Conservation (phyloP, 2,888 invertebrate species). For the Trissolcus japonicus region DNA sequence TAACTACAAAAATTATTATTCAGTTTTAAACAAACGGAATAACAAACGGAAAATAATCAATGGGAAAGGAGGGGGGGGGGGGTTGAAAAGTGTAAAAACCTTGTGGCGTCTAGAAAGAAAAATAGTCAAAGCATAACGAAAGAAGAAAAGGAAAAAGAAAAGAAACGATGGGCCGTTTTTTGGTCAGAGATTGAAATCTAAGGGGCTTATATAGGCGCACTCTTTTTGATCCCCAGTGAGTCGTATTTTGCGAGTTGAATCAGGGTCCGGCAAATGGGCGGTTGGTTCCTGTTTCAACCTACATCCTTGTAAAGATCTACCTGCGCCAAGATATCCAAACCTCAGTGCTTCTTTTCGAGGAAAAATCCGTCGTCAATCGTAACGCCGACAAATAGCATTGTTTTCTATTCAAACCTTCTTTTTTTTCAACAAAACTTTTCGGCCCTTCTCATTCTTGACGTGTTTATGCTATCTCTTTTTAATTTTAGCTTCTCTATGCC, state of each 20-base stretch:
- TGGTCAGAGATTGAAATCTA: slow-evolving; percentile 46
- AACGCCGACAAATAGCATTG: slow-evolving; percentile 44
- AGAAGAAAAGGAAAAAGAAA: slow-evolving; percentile 9
- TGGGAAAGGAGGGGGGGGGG: too few relatives aligned
- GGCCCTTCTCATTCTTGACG: not conserved
- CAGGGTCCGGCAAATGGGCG: slow-evolving; percentile 30
- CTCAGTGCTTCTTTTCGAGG: slow-evolving; percentile 33
- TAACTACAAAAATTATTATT: too few relatives aligned
- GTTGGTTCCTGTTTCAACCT: slow-evolving; percentile 53
- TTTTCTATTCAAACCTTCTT: slow-evolving; percentile 47
- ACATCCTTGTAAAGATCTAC: slow-evolving; percentile 49
- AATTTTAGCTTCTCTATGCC: slow-evolving; percentile 19
- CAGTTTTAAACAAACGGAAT: too few relatives aligned
- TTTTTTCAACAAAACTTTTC: slow-evolving; percentile 35
- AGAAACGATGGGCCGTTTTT: slow-evolving; percentile 22
- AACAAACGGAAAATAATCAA: too few relatives aligned
- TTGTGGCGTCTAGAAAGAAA: too few relatives aligned
- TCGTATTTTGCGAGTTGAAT: slow-evolving; percentile 37
- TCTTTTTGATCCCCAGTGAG: slow-evolving; percentile 45
- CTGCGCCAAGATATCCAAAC: slow-evolving; percentile 34
- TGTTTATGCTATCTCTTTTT: slow-evolving; percentile 4
- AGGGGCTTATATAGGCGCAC: slow-evolving; percentile 28
- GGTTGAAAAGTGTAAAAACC: too few relatives aligned
- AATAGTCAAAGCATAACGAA: not conserved
- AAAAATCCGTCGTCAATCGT: slow-evolving; percentile 39